A percentile compares a stretch with the other conserved stretches of the same genome.
Evolutionary conservation across 1,140 invertebrate species (phyloP).

Genomic region (Cardiocondyla obscurior): DNA sequence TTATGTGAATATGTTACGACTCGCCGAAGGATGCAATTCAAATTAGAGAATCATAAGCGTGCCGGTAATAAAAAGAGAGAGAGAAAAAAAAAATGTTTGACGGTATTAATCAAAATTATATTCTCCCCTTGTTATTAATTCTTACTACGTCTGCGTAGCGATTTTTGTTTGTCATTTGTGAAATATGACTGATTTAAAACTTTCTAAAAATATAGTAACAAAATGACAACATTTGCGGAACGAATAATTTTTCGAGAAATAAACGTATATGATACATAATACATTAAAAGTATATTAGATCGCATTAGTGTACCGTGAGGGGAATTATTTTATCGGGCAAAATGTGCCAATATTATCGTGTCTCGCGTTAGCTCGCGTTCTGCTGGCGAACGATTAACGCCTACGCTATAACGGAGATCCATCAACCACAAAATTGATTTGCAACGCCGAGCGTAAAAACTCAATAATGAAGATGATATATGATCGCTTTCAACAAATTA

Average conservation of each 20-base stretch:
- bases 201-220: neutral
- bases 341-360: conserved; percentile 14
- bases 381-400: conserved; percentile 48
- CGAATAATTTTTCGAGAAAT: neutral
- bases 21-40: conserved; percentile 39
- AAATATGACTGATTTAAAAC: neutral
- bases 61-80: too few species aligned
- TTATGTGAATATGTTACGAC: conserved; percentile 1
- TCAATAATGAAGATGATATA: conserved; percentile 47
- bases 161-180: neutral
- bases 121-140: neutral
- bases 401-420: conserved; percentile 28
- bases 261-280: neutral
- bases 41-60: neutral
- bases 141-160: too few species aligned
- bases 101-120: neutral
- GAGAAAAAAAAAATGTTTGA: too few species aligned
- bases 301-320: neutral
- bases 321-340: conserved; percentile 32
- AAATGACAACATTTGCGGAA: neutral
- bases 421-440: conserved; percentile 52
- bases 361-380: conserved; percentile 12
- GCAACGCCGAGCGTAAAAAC: conserved; percentile 23
- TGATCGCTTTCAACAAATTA: conserved; percentile 40
- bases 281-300: neutral